phyloP scores from a whole-genome alignment of 1,140 invertebrate species.

The Bombus soroeensis region DNA sequence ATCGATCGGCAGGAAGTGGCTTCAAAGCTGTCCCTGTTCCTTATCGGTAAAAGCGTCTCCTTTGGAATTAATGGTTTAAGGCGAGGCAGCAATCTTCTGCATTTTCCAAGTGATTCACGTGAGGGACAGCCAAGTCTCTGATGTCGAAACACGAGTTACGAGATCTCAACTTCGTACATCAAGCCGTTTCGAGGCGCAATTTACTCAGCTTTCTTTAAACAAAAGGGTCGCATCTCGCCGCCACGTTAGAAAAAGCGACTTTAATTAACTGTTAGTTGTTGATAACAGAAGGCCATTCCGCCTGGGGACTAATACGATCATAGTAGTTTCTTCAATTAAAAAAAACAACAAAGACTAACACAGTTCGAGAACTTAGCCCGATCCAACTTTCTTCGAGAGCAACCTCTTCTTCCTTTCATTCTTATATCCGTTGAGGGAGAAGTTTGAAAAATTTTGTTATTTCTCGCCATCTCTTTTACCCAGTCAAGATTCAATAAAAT shows the following conservation, averaged over 20 bases:
- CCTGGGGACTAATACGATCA: neutral
- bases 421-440: too few relatives aligned
- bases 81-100: slow-evolving; percentile 9
- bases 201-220: slow-evolving; percentile 25
- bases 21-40: neutral
- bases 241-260: neutral
- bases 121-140: neutral
- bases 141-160: slow-evolving; percentile 41
- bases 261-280: slow-evolving; percentile 39
- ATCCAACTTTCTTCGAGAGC: neutral
- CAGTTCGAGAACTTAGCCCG: too few relatives aligned
- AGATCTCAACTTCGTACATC: slow-evolving; percentile 14
- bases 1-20: slow-evolving; percentile 1
- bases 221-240: neutral
- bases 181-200: slow-evolving; percentile 22
- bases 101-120: slow-evolving; percentile 10
- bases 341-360: neutral
- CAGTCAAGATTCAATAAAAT: neutral
- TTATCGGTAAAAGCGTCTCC: slow-evolving; percentile 2
- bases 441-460: neutral
- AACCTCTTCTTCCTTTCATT: neutral
- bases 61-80: slow-evolving; percentile 18
- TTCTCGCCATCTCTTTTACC: neutral
- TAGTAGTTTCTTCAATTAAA: neutral
- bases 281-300: neutral